Base-by-base conservation (phyloP, 2,113 vertebrate species). In the Seriola dumerili region DNA sequence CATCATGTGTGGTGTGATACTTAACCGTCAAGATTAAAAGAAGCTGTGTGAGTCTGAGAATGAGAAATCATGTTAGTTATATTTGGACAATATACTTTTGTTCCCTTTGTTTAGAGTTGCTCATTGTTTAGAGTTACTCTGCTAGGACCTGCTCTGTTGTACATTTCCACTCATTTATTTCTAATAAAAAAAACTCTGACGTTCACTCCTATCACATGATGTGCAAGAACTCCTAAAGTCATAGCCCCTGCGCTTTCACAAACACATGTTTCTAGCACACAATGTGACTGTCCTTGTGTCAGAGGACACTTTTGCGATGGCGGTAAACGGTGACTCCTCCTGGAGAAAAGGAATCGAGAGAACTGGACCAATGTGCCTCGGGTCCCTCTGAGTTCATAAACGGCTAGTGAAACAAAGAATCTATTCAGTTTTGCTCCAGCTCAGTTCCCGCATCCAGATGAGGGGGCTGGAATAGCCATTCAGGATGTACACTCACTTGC, bases 391-490 rank as follows among this genome's bases (percentile, higher is more conserved):
- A 91, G 81, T 92, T 89, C 88, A 93, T 93, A 94, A 93, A 93
- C 80, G 74, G 88, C 71, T 29, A 70, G 80, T 65, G 17, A 91
- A 85, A 90, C 76, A 86, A 92, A 92, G 87, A 82, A 83, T 85
- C 92, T 83, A 93, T 94, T 89, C 90, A 92, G 91, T 92, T 86
- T 74, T 81, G 23, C 85, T 52, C 50, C 75, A 72, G 88, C 85
- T 83, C 63, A 75, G 92, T 90, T 89, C 81, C 90, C 85, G 86
- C 91, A 88, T 89, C 92, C 92, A 92, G 70, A 91, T 85, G 89
- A 93, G 89, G 65, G 42, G 91, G 83, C 88, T 86, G 84, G 75
- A 93, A 93, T 85, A 93, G 81, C 82, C 86, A 93, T 94, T 93
- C 90, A 94, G 87, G 81, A 83, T 67, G 36, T 83, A 76, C 89